phyloP scores from a whole-genome alignment of 2,888 invertebrate species.

The Eupithecia subumbrata region DNA sequence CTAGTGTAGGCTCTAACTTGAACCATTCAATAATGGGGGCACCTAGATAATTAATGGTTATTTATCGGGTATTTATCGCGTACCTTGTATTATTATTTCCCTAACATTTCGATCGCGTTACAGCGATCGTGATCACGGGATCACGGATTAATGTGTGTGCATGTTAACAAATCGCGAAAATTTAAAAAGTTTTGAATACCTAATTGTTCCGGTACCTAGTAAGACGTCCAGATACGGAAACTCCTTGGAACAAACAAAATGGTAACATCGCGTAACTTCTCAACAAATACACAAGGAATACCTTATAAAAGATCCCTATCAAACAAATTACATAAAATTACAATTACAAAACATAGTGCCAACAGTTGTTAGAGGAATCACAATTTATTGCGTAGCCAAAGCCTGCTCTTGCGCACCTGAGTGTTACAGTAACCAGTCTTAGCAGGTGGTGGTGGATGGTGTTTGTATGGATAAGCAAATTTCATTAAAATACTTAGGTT shows the following conservation, averaged over 20 bases:
- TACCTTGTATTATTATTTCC: neutral
- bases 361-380: conserved; percentile 48
- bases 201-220: neutral
- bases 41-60: neutral
- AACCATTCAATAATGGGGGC: neutral
- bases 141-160: no score
- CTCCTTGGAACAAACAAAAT: neutral
- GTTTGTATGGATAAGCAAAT: conserved; percentile 2
- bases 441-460: conserved; percentile 28
- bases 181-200: neutral
- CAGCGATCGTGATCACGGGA: neutral
- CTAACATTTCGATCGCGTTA: neutral
- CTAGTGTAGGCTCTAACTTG: neutral
- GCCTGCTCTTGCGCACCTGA: conserved; percentile 50
- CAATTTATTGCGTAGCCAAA: conserved; percentile 52
- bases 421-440: conserved; percentile 33
- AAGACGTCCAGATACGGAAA: neutral
- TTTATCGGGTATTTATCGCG: neutral
- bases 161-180: neutral
- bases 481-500: neutral
- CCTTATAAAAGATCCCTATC: conserved; percentile 31
- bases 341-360: conserved; percentile 35
- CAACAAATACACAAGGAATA: conserved; percentile 23
- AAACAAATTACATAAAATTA: conserved; percentile 37
- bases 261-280: conserved; percentile 15